A percentile compares a stretch with the other conserved stretches of the same genome.
Conservation (phyloP, 2,797 vertebrate species). For the Myotis planiceps region DNA sequence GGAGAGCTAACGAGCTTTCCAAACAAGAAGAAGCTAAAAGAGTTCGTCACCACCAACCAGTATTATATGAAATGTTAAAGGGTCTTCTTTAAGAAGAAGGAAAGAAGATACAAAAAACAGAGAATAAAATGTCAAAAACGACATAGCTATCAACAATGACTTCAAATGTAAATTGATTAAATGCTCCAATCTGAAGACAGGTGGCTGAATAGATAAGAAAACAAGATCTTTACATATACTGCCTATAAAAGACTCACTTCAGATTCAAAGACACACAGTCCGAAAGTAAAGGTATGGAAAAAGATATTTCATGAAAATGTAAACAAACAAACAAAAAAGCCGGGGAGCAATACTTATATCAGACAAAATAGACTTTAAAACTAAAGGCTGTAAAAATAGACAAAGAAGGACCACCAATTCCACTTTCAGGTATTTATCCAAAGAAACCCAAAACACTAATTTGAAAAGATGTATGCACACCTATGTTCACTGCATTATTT, state of each 20-base stretch:
- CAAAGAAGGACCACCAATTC: background rate
- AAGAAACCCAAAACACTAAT: background rate
- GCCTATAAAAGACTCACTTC: background rate
- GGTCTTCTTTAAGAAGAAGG: background rate
- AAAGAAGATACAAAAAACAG: background rate
- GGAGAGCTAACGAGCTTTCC: background rate
- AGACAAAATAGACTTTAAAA: background rate
- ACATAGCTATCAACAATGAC: background rate
- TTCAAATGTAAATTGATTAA: background rate
- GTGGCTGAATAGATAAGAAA: background rate
- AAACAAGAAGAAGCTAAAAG: background rate
- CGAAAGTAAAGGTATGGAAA: background rate
- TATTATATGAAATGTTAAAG: background rate
- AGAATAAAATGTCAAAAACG: background rate
- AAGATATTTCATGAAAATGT: background rate
- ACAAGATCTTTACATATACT: background rate
- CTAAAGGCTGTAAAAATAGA: background rate
- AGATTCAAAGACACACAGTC: background rate
- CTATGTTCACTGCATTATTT: background rate
- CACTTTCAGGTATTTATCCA: background rate
- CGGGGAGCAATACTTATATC: background rate
- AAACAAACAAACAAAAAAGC: background rate
- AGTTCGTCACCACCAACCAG: background rate
- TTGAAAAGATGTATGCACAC: background rate
- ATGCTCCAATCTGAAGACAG: background rate